Percentiles rank a stretch among this genome's conserved stretches.
phyloP scores from a whole-genome alignment of 2,113 vertebrate species.

The Spea bombifrons region DNA sequence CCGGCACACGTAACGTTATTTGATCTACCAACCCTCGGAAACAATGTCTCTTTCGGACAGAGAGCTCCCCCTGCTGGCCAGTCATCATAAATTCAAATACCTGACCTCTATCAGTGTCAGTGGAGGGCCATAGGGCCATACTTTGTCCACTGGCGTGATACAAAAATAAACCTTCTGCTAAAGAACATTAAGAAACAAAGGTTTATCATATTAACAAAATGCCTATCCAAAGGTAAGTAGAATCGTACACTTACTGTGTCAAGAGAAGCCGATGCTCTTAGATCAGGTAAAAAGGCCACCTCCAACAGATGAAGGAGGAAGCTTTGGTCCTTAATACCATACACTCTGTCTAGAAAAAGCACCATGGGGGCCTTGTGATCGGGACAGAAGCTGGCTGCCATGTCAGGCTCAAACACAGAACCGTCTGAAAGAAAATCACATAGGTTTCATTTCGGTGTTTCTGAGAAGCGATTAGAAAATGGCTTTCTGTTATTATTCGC shows the following conservation, averaged over 20 bases:
- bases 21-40: too few species aligned
- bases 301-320: slow-evolving; percentile 93
- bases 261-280: slow-evolving; percentile 87
- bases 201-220: too few species aligned
- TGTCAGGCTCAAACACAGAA: slow-evolving; percentile 85
- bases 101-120: too few species aligned
- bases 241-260: slow-evolving; percentile 78
- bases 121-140: too few species aligned
- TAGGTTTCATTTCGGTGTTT: background rate
- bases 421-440: slow-evolving; percentile 73
- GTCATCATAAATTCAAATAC: too few species aligned
- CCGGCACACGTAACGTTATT: too few species aligned
- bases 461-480: background rate
- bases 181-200: too few species aligned
- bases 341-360: slow-evolving; percentile 94
- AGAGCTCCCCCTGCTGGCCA: background rate
- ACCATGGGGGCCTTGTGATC: slow-evolving; percentile 98
- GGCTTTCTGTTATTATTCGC: background rate
- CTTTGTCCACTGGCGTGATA: too few species aligned
- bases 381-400: slow-evolving; percentile 93
- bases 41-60: background rate
- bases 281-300: slow-evolving; percentile 93
- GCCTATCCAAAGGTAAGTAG: too few species aligned
- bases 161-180: too few species aligned
- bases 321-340: slow-evolving; percentile 91